These are phyloP conservation scores for Melipona beecheii DNA, from an alignment of 2,888 invertebrate species.

Conservation along the genomic window DNA sequence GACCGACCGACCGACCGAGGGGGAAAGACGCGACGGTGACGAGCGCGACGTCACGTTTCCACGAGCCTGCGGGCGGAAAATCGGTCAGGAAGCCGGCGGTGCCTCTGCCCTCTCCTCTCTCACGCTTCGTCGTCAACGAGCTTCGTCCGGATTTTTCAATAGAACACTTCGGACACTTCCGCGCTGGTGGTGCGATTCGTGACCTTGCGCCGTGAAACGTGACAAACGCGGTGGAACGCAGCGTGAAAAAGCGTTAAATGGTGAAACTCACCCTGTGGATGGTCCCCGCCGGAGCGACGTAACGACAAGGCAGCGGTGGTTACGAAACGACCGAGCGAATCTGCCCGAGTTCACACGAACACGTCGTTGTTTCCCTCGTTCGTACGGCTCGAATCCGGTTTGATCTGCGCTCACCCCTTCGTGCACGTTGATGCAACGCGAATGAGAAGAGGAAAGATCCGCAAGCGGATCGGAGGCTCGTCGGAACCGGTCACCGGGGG, in stretches of 20 bases:
- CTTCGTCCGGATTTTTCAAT: background rate
- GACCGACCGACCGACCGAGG: background rate
- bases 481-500: conserved; percentile 22
- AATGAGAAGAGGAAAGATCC: background rate
- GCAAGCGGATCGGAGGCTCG: background rate
- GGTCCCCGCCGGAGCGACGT: background rate
- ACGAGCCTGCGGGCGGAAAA: background rate
- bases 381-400: no score
- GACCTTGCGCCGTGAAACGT: conserved; percentile 11
- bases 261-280: no score
- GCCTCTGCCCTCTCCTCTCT: no score
- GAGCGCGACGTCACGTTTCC: background rate
- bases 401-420: no score
- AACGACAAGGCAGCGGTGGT: background rate
- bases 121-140: background rate
- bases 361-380: background rate
- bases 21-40: background rate
- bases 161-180: no score
- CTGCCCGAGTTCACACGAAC: background rate
- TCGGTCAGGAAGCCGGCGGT: background rate
- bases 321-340: background rate
- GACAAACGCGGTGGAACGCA: background rate
- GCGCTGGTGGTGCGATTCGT: no score
- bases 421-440: background rate
- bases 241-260: background rate